Evolutionary conservation across 2,113 vertebrate genomes (phyloP).

Genomic region (Sapayoa aenigma): DNA sequence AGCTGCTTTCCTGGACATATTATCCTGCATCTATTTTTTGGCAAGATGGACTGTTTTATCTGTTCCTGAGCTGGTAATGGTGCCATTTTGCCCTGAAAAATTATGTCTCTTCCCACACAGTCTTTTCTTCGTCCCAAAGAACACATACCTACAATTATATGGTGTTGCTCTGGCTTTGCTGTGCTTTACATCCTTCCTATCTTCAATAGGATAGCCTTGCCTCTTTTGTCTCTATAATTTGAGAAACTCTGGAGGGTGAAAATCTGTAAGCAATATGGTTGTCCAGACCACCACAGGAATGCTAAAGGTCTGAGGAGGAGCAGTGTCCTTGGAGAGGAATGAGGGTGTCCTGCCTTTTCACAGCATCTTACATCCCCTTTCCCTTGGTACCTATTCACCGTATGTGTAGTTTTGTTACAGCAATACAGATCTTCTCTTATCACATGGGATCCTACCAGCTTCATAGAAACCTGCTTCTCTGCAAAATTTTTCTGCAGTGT

Average conservation of each 20-base stretch:
- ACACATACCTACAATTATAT: background rate
- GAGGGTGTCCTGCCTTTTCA: background rate
- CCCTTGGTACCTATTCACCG: background rate
- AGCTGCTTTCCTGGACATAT: background rate
- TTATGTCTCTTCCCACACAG: background rate
- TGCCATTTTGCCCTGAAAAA: background rate
- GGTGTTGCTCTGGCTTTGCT: background rate
- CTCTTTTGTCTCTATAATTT: background rate
- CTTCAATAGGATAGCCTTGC: background rate
- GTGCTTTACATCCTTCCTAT: background rate
- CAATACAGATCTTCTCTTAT: background rate
- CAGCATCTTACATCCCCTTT: background rate
- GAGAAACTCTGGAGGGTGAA: background rate
- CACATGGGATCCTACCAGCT: accelerated
- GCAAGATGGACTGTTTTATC: background rate
- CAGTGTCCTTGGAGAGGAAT: background rate
- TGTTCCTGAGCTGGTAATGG: background rate
- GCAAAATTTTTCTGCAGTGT: background rate
- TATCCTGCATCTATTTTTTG: background rate
- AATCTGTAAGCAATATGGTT: background rate
- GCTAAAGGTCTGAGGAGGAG: background rate
- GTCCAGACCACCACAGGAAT: background rate
- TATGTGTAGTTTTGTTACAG: background rate
- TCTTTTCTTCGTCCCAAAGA: background rate
- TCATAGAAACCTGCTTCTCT: background rate